phyloP scores from a whole-genome alignment of 2,113 vertebrate species.

The Struthio camelus region DNA sequence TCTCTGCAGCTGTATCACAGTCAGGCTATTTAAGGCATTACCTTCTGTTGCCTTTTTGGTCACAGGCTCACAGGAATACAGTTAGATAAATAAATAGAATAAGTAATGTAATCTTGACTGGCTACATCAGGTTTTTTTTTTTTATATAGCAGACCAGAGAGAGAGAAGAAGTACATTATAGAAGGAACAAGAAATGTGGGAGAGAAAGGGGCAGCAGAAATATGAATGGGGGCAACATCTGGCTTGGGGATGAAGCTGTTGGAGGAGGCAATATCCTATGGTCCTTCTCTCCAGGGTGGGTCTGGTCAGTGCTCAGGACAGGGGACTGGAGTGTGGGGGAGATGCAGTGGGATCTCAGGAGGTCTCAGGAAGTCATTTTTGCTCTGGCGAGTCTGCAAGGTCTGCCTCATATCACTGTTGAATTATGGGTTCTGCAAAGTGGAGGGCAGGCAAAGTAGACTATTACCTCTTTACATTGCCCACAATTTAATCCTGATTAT shows the following conservation, averaged over 20 bases:
- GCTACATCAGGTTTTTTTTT: neutral
- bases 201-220: neutral
- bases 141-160: neutral
- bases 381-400: neutral
- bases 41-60: constrained; percentile 5
- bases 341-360: neutral
- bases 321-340: rapidly evolving
- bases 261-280: neutral
- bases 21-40: neutral
- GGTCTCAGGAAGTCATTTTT: neutral
- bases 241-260: neutral
- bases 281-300: neutral
- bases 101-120: neutral
- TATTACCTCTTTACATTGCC: neutral
- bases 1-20: neutral
- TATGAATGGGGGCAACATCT: neutral
- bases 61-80: neutral
- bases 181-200: neutral
- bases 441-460: neutral
- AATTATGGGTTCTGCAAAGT: neutral
- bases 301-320: neutral
- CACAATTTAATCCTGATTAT: neutral
- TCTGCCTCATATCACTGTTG: neutral
- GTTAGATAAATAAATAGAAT: neutral
- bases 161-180: neutral